A percentile compares a stretch with the other conserved stretches of the same genome.
Evolutionary conservation across 2,797 vertebrate genomes (phyloP).

Genomic region (Cichlasoma orientale): DNA sequence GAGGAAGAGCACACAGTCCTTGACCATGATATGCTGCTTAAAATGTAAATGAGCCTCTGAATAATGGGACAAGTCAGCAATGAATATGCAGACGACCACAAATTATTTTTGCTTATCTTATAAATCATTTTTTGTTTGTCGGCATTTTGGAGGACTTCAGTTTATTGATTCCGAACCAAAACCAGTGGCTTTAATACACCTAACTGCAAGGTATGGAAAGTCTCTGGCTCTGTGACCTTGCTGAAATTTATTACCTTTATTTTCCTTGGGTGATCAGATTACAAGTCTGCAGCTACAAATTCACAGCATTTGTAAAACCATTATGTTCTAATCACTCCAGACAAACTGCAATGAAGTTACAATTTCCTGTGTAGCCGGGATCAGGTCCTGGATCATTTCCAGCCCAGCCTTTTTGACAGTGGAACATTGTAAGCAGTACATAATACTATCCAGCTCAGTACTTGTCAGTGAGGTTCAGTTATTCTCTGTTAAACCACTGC

Average conservation of each 20-base stretch:
- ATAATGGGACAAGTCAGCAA: constrained; percentile 73
- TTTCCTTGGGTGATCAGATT: constrained; percentile 9
- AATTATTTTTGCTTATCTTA: constrained; percentile 67
- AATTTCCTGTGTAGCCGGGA: constrained; percentile 6
- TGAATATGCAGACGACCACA: constrained; percentile 72
- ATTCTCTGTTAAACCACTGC: constrained; percentile 15
- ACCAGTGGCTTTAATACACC: constrained; percentile 8
- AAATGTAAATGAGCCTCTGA: constrained; percentile 75
- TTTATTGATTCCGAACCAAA: constrained; percentile 37
- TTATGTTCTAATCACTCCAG: neutral
- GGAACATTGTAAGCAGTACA: constrained; percentile 2
- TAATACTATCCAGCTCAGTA: constrained; percentile 2
- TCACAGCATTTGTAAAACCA: neutral
- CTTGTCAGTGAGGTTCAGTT: neutral
- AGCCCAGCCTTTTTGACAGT: neutral
- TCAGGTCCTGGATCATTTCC: neutral
- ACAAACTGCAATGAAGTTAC: neutral
- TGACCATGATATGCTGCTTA: constrained; percentile 76
- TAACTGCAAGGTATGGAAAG: constrained; percentile 2
- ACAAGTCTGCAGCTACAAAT: constrained; percentile 6
- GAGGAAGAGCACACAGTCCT: constrained; percentile 74
- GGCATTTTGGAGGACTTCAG: constrained; percentile 51
- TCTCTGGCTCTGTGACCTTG: constrained; percentile 10
- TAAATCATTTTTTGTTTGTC: constrained; percentile 63
- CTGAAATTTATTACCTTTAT: neutral